Evolutionary conservation across 64 coral and sea anemone genomes (phyloP), one percentile per base, ranked within the genome.

Genomic region (Stylophora pistillata): DNA sequence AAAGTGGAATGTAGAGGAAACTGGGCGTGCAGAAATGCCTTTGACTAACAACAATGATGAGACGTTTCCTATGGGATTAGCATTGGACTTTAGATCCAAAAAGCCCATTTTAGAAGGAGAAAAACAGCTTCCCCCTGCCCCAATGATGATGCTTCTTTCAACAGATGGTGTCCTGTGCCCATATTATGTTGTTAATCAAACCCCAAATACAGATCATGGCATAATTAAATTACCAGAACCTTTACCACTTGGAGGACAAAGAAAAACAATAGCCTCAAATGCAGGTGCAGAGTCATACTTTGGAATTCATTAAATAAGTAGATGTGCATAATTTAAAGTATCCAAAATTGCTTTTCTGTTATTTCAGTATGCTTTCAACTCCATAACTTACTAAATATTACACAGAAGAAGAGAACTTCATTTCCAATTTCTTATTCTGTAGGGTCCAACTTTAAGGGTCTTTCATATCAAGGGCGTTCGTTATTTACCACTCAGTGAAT

Each of bases 141-240:
- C 97, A 7, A 87, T 99, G 18, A 84, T 99, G 15, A 37, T 99
- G 30, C 56, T 99, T 23, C 57, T 99, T 32, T 93, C 93, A 27
- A 99, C 97, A 54, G 93, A 99, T 74, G 97, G 97, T 74, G 85
- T 99, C 34, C 79, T 99, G 20, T 93, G 90, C 41, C 97, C 97
- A 55, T 99, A 95, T 71, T 99, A 99, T 61, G 65, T 99, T 58
- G n/a, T 99, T 20, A 99, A 99, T 54, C 85, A 99, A 74, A 99
- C 89, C 58, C 97, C 97, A 30, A 91, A 53, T 32, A 71, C 65
- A 28, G 56, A 58, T 37, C 90, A 90, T 29, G 85, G 74, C 54
- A 87, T 99, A 58, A 71, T 95, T 28, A 92, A 79, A 27, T 29
- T 93, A 1, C 70, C 87, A 26, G 87, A 99, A 78, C 74, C 89